Base-by-base conservation (phyloP, 2,888 invertebrate species). In the Choristoneura rosaceana region DNA sequence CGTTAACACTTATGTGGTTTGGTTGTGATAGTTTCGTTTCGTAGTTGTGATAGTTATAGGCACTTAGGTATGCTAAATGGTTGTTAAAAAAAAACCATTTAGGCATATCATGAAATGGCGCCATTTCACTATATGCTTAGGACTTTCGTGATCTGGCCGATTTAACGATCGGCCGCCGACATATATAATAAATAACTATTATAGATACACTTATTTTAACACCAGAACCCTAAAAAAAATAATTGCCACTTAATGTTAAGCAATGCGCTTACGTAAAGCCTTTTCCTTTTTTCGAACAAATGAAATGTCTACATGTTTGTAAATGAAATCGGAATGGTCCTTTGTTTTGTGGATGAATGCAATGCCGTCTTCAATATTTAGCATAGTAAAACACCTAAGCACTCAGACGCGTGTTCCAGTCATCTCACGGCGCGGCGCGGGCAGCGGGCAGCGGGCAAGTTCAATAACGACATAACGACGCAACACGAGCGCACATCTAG, bases 391-490 rank as follows among this genome's bases (percentile, higher is more conserved):
- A 67, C 71, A 67, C 71, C 62, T 66, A 59, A 67, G 66, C 66
- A 65, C 70, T 71, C 61, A 70, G 66, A 66, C 43, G 43, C 60
- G 61, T 65, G 67, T 55, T 62, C 55, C 62, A 61, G 71, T 63
- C 71, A 67, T 62, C 71, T 25, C 25, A 25, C 25, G 25, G 58
- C 71, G 67, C 67, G 66, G 47, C 58, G 47, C 61, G 50, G 52
- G 50, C 50, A 62, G 14, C 45, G 38, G 38, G 43, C 43, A 12
- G 47, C 61, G 47, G 41, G 41, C 47, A 67, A 71, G 61, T 67
- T 71, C 71, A 69, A 73, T 73, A 64, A 38, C 68, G 59, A 73
- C 58, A 73, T 73, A 64, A 38, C 68, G 59, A 73, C 58, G 71
- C 67, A 55, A 55, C 55, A 62, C 62, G 68, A 69, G 68, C 69